Conservation (phyloP, 2,797 vertebrate genomes). For the Spea hammondii region DNA sequence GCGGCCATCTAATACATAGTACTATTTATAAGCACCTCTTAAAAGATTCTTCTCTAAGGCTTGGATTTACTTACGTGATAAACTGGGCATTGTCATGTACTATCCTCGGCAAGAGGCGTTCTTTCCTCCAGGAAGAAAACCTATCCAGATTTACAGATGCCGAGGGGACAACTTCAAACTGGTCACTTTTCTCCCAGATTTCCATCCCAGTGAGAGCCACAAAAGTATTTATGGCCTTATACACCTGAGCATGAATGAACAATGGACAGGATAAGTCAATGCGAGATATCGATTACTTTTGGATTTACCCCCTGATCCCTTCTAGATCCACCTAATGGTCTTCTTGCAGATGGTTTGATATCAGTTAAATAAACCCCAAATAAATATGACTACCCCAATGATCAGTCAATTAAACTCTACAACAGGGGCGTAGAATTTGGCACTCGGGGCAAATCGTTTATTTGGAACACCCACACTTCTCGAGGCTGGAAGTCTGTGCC, state of each 20-base stretch:
- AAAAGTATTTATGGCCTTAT: constrained; percentile 78
- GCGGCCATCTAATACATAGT: neutral
- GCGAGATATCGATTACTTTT: neutral
- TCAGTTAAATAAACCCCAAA: too few relatives aligned
- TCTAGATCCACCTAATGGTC: too few relatives aligned
- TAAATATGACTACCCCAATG: too few relatives aligned
- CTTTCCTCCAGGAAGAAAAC: constrained; percentile 78
- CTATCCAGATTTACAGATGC: constrained; percentile 70
- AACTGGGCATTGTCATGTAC: constrained; percentile 85
- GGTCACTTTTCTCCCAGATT: constrained; percentile 77
- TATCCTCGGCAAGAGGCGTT: constrained; percentile 60
- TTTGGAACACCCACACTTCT: too few relatives aligned
- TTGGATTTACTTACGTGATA: constrained; percentile 72
- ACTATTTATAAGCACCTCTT: neutral
- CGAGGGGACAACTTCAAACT: constrained; percentile 63
- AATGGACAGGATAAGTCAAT: neutral
- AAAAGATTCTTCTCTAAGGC: too few relatives aligned
- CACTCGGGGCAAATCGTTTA: too few relatives aligned
- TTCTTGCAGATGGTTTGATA: too few relatives aligned
- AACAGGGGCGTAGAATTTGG: too few relatives aligned
- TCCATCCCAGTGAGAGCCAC: constrained; percentile 83
- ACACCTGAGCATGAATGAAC: constrained; percentile 69
- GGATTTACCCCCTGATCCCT: neutral
- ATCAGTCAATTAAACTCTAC: too few relatives aligned
- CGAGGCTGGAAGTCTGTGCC: too few relatives aligned